Percentiles rank a stretch among this genome's conserved stretches.
Evolutionary conservation across 2,113 vertebrate species (phyloP).

Genomic region (Crocuta crocuta): DNA sequence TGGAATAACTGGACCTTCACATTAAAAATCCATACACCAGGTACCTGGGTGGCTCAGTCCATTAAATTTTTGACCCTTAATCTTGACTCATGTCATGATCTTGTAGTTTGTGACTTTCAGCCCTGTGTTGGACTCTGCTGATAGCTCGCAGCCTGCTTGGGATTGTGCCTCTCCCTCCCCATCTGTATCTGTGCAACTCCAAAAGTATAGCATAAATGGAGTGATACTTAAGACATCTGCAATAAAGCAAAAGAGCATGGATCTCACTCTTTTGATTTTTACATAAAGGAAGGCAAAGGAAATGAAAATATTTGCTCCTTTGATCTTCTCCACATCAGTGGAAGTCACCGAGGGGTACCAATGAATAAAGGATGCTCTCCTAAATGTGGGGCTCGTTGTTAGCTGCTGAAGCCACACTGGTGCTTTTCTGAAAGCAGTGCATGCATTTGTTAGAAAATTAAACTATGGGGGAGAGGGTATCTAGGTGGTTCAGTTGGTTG

Average conservation of each 20-base stretch:
- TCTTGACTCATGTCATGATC: too few species aligned
- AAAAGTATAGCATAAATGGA: constrained; percentile 75
- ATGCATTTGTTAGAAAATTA: background rate
- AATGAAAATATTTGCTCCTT: constrained; percentile 75
- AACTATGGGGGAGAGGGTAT: background rate
- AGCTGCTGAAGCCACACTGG: background rate
- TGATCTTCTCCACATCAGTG: constrained; percentile 62
- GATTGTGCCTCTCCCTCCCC: too few species aligned
- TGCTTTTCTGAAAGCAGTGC: constrained; percentile 37
- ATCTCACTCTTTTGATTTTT: background rate
- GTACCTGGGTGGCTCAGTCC: too few species aligned
- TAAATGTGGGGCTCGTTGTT: constrained; percentile 45
- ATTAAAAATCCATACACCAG: too few species aligned
- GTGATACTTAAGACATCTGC: constrained; percentile 54
- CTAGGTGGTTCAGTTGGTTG: too few species aligned
- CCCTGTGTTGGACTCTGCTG: too few species aligned
- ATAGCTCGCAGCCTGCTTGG: too few species aligned
- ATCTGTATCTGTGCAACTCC: constrained; percentile 47
- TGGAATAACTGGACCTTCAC: too few species aligned
- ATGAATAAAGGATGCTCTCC: constrained; percentile 66
- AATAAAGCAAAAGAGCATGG: background rate
- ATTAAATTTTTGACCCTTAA: too few species aligned
- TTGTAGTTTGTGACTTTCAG: too few species aligned
- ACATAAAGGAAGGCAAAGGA: constrained; percentile 63
- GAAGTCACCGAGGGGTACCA: constrained; percentile 62